These are phyloP conservation scores for Molossus molossus DNA, from an alignment of 2,797 vertebrate species.

Conservation along the genomic window DNA sequence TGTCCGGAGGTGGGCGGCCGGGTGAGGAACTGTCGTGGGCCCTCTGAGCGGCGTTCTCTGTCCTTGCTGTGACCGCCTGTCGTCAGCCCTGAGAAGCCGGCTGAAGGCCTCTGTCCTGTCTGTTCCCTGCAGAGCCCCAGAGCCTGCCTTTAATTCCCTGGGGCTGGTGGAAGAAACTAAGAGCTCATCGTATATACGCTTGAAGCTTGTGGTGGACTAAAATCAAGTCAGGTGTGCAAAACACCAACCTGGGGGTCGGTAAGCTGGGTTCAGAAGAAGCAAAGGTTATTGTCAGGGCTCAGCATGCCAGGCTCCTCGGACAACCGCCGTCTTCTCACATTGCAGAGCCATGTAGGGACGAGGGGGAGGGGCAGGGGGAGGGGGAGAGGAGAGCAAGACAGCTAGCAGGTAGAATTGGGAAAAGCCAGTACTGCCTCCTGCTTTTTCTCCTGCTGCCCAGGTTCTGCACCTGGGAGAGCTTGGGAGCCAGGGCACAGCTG, in stretches of 20 bases:
- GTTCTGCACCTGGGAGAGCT: neutral
- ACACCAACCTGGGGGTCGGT: neutral
- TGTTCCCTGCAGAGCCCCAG: conserved; percentile 20
- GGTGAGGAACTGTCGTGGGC: neutral
- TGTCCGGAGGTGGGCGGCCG: neutral
- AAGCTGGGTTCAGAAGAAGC: conserved; percentile 5
- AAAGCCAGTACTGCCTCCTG: neutral
- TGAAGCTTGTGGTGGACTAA: conserved; percentile 83
- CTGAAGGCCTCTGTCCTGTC: conserved; percentile 12
- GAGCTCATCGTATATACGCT: neutral
- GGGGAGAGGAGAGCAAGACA: neutral
- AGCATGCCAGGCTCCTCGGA: neutral
- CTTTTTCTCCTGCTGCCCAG: neutral
- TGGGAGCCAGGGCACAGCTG: neutral
- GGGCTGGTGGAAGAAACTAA: conserved; percentile 57
- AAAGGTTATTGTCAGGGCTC: conserved; percentile 56
- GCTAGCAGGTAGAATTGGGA: rapidly evolving
- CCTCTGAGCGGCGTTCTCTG: neutral
- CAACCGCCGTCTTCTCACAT: neutral
- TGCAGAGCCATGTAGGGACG: neutral
- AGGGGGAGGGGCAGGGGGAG: neutral
- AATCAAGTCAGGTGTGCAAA: conserved; percentile 73
- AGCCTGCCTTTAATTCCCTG: conserved; percentile 48
- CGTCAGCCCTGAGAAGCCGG: conserved; percentile 45
- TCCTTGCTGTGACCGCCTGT: too few species aligned